Percentiles rank a stretch among this genome's conserved stretches.
Conservation (phyloP, 2,888 invertebrate species). For the Caenorhabditis panamensis region DNA sequence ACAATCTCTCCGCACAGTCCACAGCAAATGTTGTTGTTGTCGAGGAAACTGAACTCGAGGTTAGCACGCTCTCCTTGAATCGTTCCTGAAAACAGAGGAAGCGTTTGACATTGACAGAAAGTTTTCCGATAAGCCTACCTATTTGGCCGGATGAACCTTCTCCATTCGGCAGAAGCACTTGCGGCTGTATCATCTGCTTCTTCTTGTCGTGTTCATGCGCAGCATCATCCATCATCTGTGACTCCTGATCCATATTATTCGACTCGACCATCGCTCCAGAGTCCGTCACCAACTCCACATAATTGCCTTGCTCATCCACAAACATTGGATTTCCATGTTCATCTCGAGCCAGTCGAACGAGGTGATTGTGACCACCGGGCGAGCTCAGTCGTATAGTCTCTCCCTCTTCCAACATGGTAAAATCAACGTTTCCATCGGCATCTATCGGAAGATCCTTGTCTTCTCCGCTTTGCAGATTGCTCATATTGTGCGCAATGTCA, state of each 20-base stretch:
- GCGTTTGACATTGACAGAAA: neutral
- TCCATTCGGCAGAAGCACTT: neutral
- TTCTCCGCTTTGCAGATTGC: slow-evolving; percentile 14
- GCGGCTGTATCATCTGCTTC: neutral
- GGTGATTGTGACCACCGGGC: slow-evolving; percentile 39
- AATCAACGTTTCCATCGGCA: slow-evolving; percentile 21
- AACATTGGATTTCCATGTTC: slow-evolving; percentile 47
- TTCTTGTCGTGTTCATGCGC: slow-evolving; percentile 15
- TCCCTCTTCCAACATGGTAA: slow-evolving; percentile 42
- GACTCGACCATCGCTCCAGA: slow-evolving; percentile 37
- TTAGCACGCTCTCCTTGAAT: slow-evolving; percentile 8
- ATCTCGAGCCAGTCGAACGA: slow-evolving; percentile 41
- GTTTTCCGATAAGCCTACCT: neutral
- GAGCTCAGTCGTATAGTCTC: slow-evolving; percentile 34
- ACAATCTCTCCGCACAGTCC: slow-evolving; percentile 80
- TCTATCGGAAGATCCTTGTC: neutral
- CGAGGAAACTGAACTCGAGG: slow-evolving; percentile 74
- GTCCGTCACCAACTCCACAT: slow-evolving; percentile 54
- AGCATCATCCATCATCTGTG: slow-evolving; percentile 16
- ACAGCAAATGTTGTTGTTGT: slow-evolving; percentile 76
- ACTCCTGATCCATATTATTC: slow-evolving; percentile 18
- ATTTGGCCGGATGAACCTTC: slow-evolving; percentile 5
- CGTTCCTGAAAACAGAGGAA: neutral
- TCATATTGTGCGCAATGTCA: slow-evolving; percentile 14
- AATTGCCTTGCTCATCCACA: slow-evolving; percentile 42